phyloP scores from a whole-genome alignment of 2,113 vertebrate species.

The Hypomesus transpacificus region DNA sequence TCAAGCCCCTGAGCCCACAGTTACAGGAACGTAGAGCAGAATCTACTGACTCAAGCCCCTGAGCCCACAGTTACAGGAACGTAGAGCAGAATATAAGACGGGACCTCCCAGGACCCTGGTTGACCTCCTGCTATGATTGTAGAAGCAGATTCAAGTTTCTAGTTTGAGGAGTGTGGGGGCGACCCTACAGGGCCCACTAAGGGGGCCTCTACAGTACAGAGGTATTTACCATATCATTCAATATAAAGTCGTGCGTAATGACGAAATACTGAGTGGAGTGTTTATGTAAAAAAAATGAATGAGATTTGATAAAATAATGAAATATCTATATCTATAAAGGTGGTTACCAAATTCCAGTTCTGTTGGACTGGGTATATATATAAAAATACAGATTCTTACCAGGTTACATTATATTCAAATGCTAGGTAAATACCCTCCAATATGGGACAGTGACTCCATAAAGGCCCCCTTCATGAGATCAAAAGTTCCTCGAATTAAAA shows the following conservation, averaged over 20 bases:
- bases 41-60: no score
- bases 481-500: constrained; percentile 10
- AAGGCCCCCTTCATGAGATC: no score
- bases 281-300: neutral
- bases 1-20: neutral
- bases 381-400: no score
- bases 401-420: no score
- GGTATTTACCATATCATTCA: neutral
- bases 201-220: no score
- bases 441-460: neutral
- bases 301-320: neutral
- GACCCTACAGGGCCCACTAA: no score
- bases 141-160: constrained; percentile 46
- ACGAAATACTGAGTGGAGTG: constrained; percentile 3
- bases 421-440: neutral
- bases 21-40: constrained; percentile 12
- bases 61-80: constrained; percentile 11
- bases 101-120: constrained; percentile 25
- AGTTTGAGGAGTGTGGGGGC: neutral
- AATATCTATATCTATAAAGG: neutral
- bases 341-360: no score
- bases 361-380: no score
- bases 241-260: constrained; percentile 16
- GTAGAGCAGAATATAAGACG: constrained; percentile 15
- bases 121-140: constrained; percentile 37